Base-by-base conservation (phyloP, 2,113 vertebrate species). In the Marmota flaviventris region DNA sequence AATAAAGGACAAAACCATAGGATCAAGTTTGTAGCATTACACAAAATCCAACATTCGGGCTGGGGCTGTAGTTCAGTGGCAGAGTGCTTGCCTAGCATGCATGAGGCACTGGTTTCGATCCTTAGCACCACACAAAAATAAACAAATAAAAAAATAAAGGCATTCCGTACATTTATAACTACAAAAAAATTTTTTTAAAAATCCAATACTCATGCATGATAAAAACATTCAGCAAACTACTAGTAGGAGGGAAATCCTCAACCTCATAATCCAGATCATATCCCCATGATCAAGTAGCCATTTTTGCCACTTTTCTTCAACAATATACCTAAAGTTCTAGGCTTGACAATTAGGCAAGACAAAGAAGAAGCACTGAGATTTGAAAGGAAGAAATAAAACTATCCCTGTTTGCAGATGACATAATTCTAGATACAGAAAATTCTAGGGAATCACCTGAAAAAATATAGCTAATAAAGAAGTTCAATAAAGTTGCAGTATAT, bases 301-400 rank as follows among this genome's bases (percentile, higher is more conserved):
- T 53, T 85, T 48, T 95, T 69, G 76, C 8, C 77, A 83, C 20
- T 78, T 87, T 63, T 89, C 72, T 94, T 88, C 24, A 77, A 92
- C n/a, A 56, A 39, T 65, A 32, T 63, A 58, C 13, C 87, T 78
- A 25, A 89, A n/a, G 39, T 77, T 93, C 61, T 65, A 73, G 24
- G 42, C 29, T 84, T 61, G 63, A 58, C 32, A 94, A 82, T 87
- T 94, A 69, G 34, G 34, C 32, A 76, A 95, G 37, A 88, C 70
- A 76, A 94, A 85, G 29, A 61, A 88, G 63, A 51, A 32, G 63
- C 53, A 96, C 63, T 8, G 39, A 70, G 22, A 88, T 83, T 61
- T 91, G 8, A 78, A 92, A 77, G 34, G 37, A 61, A 82, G 37
- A 87, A 85, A 81, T 42, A 51, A 91, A 86, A 81, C 8, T 39